These are phyloP conservation scores for Agelaius tricolor DNA, from an alignment of 2,113 vertebrate genomes.

Conservation along the genomic window DNA sequence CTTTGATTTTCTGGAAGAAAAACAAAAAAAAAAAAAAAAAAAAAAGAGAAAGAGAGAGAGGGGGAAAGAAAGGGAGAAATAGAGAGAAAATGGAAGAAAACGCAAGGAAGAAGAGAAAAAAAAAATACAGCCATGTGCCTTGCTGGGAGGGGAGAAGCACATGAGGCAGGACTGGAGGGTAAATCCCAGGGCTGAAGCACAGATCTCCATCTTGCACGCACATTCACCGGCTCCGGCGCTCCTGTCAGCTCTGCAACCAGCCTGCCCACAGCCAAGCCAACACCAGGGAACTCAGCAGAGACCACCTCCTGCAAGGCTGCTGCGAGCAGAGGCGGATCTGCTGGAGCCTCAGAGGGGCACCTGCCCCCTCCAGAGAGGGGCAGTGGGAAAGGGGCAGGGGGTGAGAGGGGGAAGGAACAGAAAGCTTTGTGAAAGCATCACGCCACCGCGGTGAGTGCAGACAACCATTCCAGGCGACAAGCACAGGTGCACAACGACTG, in stretches of 20 bases:
- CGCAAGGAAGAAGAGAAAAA: constrained; percentile 45
- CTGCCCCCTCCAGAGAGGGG: neutral
- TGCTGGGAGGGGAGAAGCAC: constrained; percentile 41
- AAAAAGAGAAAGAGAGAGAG: constrained; percentile 60
- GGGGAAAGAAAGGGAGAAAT: neutral
- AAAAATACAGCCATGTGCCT: constrained; percentile 65
- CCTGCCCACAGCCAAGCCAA: constrained; percentile 2
- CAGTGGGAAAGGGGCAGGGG: neutral
- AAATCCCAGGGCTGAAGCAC: neutral
- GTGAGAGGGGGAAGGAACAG: neutral
- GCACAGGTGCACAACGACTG: neutral
- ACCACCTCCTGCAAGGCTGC: neutral
- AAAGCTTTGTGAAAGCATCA: constrained; percentile 29
- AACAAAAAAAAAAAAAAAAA: constrained; percentile 57
- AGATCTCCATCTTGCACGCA: neutral
- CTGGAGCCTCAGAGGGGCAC: neutral
- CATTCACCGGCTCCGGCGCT: neutral
- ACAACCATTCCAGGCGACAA: neutral
- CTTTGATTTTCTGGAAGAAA: constrained; percentile 95
- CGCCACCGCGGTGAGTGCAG: neutral
- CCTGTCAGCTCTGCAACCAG: neutral
- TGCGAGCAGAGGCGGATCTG: neutral
- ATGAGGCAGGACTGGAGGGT: neutral
- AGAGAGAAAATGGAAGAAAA: constrained; percentile 46
- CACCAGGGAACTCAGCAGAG: neutral